A percentile compares a stretch with the other conserved stretches of the same genome.
Evolutionary conservation across 2,113 vertebrate genomes (phyloP).

Genomic region (Daubentonia madagascariensis): DNA sequence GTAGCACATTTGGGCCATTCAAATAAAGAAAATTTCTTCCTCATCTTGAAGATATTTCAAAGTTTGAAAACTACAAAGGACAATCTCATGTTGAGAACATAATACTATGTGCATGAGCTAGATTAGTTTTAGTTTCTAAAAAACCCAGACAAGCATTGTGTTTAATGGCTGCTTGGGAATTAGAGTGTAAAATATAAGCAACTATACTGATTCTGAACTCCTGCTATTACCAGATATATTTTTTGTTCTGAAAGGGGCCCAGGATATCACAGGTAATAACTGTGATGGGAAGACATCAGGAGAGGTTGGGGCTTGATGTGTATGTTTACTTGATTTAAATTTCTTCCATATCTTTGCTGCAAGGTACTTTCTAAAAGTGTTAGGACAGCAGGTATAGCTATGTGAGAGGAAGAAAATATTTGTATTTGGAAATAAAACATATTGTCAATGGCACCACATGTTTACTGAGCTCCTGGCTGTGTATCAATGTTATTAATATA

Average conservation of each 20-base stretch:
- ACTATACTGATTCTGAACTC: not conserved
- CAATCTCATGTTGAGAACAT: not conserved
- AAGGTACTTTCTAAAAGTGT: not conserved
- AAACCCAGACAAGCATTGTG: not conserved
- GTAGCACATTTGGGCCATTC: not conserved
- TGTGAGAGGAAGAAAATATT: not conserved
- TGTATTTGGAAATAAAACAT: not conserved
- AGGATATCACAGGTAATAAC: not conserved
- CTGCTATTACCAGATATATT: not conserved
- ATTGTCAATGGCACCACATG: not conserved
- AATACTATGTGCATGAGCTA: not conserved
- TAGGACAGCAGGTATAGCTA: not conserved
- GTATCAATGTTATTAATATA: not conserved
- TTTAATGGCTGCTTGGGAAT: not conserved
- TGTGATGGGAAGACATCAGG: not conserved
- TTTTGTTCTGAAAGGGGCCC: not conserved
- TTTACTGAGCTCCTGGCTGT: not conserved
- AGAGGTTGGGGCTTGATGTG: not conserved
- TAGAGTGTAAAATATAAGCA: not conserved
- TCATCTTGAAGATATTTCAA: not conserved
- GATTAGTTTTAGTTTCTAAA: not conserved
- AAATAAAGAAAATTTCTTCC: not conserved
- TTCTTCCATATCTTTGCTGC: not conserved
- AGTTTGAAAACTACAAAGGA: not conserved
- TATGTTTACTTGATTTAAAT: not conserved